phyloP scores from a whole-genome alignment of 2,113 vertebrate genomes.

The Spheniscus mendiculus region DNA sequence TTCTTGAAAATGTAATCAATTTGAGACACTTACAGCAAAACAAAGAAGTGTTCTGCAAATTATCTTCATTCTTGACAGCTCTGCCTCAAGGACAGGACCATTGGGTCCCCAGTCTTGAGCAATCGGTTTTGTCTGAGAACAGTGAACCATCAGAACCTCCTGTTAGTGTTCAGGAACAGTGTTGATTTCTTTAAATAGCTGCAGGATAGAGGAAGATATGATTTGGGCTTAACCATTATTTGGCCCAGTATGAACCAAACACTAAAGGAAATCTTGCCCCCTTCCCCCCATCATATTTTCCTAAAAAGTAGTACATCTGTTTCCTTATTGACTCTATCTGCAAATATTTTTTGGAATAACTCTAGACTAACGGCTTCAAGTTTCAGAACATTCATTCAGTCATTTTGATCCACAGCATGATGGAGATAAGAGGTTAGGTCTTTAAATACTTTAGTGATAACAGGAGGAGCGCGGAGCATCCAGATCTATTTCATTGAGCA shows the following conservation, averaged over 20 bases:
- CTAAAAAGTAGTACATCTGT: neutral
- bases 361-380: neutral
- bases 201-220: neutral
- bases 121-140: neutral
- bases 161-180: neutral
- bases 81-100: neutral
- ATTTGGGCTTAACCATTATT: neutral
- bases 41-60: conserved; percentile 39
- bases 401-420: neutral
- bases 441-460: neutral
- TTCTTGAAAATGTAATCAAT: conserved; percentile 4
- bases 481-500: neutral
- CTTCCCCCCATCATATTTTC: neutral
- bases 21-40: neutral
- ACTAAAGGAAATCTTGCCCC: neutral
- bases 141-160: neutral
- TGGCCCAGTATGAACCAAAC: neutral
- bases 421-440: neutral
- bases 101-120: neutral
- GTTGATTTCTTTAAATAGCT: neutral
- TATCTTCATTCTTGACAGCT: conserved; percentile 33
- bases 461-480: neutral
- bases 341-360: neutral
- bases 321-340: neutral
- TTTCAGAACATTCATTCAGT: neutral